phyloP scores from a whole-genome alignment of 2,888 invertebrate genomes.

The Crematogaster levior region DNA sequence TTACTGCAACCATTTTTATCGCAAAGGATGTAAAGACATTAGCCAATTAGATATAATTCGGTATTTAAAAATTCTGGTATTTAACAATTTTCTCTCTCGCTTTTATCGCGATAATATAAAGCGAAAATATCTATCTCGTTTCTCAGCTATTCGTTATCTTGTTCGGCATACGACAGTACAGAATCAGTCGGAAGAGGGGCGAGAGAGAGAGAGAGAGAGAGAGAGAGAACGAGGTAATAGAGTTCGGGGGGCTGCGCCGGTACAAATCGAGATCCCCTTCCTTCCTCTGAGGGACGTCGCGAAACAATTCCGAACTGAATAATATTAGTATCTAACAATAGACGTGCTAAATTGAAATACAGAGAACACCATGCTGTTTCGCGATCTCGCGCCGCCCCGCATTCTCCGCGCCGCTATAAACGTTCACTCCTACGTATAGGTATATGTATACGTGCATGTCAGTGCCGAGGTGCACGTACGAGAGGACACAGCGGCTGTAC shows the following conservation, averaged over 20 bases:
- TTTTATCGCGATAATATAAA: neutral
- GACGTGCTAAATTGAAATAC: slow-evolving; percentile 84
- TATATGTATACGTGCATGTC: neutral
- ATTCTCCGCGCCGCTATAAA: slow-evolving; percentile 45
- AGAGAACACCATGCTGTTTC: slow-evolving; percentile 74
- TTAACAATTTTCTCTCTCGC: too few relatives aligned
- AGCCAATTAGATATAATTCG: too few relatives aligned
- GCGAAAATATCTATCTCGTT: slow-evolving; percentile 63
- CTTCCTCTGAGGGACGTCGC: slow-evolving; percentile 75
- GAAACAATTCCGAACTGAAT: slow-evolving; percentile 84
- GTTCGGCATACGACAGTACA: neutral
- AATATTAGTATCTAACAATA: slow-evolving; percentile 85
- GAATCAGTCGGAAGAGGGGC: slow-evolving; percentile 1
- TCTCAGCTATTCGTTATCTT: slow-evolving; percentile 64
- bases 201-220: neutral
- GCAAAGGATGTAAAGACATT: neutral
- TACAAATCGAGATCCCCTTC: slow-evolving; percentile 52
- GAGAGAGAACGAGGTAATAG: slow-evolving; percentile 61
- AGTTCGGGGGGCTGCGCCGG: slow-evolving; percentile 44
- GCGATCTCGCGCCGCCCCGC: slow-evolving; percentile 52
- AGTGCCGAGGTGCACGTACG: slow-evolving; percentile 19
- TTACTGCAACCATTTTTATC: too few relatives aligned
- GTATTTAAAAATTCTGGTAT: neutral
- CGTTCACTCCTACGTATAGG: slow-evolving; percentile 13
- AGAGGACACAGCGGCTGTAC: slow-evolving; percentile 40